These are phyloP conservation scores for Odontamblyopus lacepedii DNA, from an alignment of 2,797 vertebrate species.

Conservation along the genomic window DNA sequence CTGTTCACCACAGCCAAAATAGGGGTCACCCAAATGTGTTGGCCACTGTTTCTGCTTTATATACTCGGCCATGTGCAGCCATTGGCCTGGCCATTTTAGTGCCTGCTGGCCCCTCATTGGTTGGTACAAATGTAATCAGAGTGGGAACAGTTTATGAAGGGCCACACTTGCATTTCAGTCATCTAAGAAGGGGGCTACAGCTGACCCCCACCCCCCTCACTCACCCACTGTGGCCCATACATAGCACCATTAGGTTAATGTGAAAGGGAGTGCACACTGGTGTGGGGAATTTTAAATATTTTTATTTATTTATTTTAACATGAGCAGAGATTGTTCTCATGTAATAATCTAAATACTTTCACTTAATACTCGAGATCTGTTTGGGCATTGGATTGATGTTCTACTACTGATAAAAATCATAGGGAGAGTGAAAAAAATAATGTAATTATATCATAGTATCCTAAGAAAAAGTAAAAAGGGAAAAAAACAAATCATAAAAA, in stretches of 20 bases:
- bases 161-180: slow-evolving; percentile 68
- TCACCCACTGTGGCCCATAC: slow-evolving; percentile 59
- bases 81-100: slow-evolving; percentile 76
- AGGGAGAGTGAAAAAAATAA: no score
- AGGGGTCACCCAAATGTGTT: slow-evolving; percentile 79
- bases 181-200: slow-evolving; percentile 66
- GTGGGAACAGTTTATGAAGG: slow-evolving; percentile 70
- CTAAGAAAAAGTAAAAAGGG: no score
- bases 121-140: slow-evolving; percentile 46
- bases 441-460: no score
- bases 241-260: slow-evolving; percentile 54
- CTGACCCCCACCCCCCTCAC: slow-evolving; percentile 54
- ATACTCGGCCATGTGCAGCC: slow-evolving; percentile 63
- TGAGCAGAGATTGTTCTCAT: no score
- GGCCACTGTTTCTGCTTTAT: slow-evolving; percentile 64
- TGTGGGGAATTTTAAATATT: not conserved
- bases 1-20: slow-evolving; percentile 82
- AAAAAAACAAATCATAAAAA: no score
- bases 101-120: slow-evolving; percentile 74
- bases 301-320: no score
- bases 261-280: not conserved
- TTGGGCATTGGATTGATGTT: not conserved
- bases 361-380: not conserved
- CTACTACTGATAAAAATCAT: not conserved
- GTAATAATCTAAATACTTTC: no score